Percentiles rank a stretch among this genome's conserved stretches.
These are phyloP conservation scores for Dryocosmus kuriphilus DNA, from an alignment of 2,888 invertebrate genomes.

Conservation along the genomic window DNA sequence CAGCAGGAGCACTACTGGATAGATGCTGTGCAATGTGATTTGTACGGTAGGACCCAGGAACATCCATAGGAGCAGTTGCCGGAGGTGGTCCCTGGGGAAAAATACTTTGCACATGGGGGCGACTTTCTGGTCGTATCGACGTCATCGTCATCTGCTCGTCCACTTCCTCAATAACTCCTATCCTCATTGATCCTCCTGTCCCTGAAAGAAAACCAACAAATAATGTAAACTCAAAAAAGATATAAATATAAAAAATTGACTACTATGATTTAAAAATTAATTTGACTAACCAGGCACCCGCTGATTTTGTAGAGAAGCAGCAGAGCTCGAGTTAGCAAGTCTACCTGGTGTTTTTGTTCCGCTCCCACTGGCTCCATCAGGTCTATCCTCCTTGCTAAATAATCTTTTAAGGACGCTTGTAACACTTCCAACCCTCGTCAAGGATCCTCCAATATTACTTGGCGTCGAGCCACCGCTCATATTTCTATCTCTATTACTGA, in stretches of 20 bases:
- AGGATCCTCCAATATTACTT: constrained; percentile 78
- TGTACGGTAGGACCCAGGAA: constrained; percentile 77
- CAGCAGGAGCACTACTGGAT: constrained; percentile 70
- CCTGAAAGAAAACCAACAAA: constrained; percentile 33
- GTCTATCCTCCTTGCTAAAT: constrained; percentile 86
- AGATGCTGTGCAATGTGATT: constrained; percentile 64
- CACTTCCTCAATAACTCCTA: constrained; percentile 77
- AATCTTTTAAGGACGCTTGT: constrained; percentile 88
- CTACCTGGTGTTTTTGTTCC: constrained; percentile 79
- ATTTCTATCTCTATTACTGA: constrained; percentile 72
- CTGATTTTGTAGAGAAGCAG: constrained; percentile 68
- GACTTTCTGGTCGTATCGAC: constrained; percentile 82
- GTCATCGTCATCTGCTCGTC: constrained; percentile 91
- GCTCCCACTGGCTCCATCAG: constrained; percentile 73
- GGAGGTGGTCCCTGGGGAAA: constrained; percentile 79
- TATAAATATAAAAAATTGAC: constrained; percentile 79
- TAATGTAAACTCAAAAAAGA: constrained; percentile 79
- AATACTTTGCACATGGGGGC: constrained; percentile 73
- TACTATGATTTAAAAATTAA: constrained; percentile 81
- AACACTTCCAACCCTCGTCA: constrained; percentile 87
- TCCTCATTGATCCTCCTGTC: constrained; percentile 70
- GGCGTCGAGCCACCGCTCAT: constrained; percentile 71
- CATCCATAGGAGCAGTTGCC: constrained; percentile 83
- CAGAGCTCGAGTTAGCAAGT: constrained; percentile 71
- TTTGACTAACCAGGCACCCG: constrained; percentile 75